Conservation (phyloP, 2,888 invertebrate species). For the Ephialtes manifestator region DNA sequence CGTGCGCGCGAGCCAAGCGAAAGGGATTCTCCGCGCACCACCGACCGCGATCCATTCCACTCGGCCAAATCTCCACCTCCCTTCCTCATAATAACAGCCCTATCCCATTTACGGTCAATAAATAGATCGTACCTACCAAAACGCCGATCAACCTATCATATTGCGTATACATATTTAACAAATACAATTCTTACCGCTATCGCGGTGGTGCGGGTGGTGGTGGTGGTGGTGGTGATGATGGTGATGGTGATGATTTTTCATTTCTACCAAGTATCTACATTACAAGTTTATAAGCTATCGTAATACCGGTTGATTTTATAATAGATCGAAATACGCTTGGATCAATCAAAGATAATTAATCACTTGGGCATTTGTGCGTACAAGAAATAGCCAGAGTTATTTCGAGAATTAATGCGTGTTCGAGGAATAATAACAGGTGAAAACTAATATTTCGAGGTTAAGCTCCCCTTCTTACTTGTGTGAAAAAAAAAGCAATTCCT, state of each 20-base stretch:
- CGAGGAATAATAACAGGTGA: no score
- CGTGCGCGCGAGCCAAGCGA: conserved; percentile 52
- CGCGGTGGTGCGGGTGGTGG: no score
- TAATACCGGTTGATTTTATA: no score
- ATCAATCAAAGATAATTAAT: no score
- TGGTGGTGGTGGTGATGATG: no score
- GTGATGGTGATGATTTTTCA: no score
- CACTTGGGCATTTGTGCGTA: neutral
- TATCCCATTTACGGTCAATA: conserved; percentile 58
- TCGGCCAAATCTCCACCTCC: conserved; percentile 71
- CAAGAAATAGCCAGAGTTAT: neutral
- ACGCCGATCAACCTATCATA: neutral
- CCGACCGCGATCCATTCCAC: conserved; percentile 49
- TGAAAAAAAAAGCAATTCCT: conserved; percentile 56
- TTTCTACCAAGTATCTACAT: no score
- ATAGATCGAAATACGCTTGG: no score
- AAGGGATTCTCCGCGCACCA: conserved; percentile 60
- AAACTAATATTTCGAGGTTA: conserved; percentile 68
- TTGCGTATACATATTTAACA: neutral
- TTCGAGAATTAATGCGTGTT: no score
- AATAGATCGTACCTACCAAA: conserved; percentile 26
- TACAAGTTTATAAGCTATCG: no score
- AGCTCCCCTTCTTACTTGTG: conserved; percentile 43
- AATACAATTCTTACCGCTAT: no score
- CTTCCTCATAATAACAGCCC: conserved; percentile 62